Conservation (phyloP, 2,797 vertebrate genomes). For the Enteromius anoplus region DNA sequence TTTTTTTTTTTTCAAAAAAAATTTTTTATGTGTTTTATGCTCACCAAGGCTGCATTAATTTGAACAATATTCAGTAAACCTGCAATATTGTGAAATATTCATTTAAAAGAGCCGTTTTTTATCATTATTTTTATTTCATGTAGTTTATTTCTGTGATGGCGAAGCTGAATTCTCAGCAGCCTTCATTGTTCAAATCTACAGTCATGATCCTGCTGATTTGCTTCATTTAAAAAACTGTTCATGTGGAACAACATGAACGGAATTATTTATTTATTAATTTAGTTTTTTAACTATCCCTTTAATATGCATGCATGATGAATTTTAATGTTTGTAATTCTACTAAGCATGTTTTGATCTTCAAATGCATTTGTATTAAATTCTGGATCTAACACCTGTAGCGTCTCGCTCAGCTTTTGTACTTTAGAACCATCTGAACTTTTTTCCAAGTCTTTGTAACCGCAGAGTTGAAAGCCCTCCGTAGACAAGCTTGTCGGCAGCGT, state of each 20-base stretch:
- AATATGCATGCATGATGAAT: not conserved
- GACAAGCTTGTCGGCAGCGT: conserved; percentile 6
- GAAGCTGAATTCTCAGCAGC: not conserved
- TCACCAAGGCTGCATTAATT: not conserved
- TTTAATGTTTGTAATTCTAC: not conserved
- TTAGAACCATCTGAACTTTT: conserved; percentile 27
- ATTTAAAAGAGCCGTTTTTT: not conserved
- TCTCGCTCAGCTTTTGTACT: not conserved
- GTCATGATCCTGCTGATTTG: not conserved
- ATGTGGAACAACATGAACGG: not conserved
- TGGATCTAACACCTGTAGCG: conserved; percentile 8
- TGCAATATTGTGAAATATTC: not conserved
- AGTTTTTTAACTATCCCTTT: not conserved
- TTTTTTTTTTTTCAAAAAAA: too few relatives aligned
- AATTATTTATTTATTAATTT: too few relatives aligned
- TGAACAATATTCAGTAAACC: not conserved
- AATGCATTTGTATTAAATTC: conserved; percentile 9
- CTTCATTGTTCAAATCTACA: not conserved
- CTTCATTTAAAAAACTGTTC: not conserved
- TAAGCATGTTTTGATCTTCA: not conserved
- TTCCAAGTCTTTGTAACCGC: conserved; percentile 32
- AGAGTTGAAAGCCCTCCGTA: conserved; percentile 34
- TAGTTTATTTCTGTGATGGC: not conserved
- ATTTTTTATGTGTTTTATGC: not conserved
- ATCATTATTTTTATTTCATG: not conserved